Base-by-base conservation (phyloP, 1,140 invertebrate species). In the Drosophila parvula region DNA sequence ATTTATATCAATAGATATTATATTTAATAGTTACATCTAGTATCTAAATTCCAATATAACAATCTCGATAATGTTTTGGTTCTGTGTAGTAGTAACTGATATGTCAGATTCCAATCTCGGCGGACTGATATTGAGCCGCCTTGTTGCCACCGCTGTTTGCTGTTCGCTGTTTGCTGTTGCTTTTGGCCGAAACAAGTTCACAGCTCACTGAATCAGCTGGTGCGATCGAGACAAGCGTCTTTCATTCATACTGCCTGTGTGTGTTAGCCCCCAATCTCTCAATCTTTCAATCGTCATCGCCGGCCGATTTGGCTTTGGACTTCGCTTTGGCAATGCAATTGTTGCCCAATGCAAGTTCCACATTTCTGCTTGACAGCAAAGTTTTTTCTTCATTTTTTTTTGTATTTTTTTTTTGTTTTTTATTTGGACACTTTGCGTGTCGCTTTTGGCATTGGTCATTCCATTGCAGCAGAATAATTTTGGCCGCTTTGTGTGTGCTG, bases 391-490 rank as follows among this genome's bases (percentile, higher is more conserved):
- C n/a, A n/a, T 65, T 51, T 40, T 32, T 55, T 18, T 18, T 48
- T 47, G 30, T n/a, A 14, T 68, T 44, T 68, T 11, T 41, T 9
- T 36, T 11, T 4, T 30, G 47, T 45, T 43, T 60, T 38, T 44
- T 14, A 32, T 70, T 45, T 71, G 14, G 43, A 53, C 57, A 47
- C 57, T 80, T 79, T 61, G 58, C 48, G 36, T 51, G 53, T 62
- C 10, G 64, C 36, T 34, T 79, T 79, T 62, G 70, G 56, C 59
- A 74, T 74, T 78, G 73, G 50, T 65, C 48, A 74, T 36, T 74
- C 74, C 77, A 74, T 88, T 86, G 83, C 83, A 83, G 71, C 83
- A 86, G 83, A 86, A 86, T 86, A 86, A 86, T 80, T 86, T 83
- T 65, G 47, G 32, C 28, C 47, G 60, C 80, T 83, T 86, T 88